Conservation (phyloP, 2,888 invertebrate species). For the Bellardia pandia region DNA sequence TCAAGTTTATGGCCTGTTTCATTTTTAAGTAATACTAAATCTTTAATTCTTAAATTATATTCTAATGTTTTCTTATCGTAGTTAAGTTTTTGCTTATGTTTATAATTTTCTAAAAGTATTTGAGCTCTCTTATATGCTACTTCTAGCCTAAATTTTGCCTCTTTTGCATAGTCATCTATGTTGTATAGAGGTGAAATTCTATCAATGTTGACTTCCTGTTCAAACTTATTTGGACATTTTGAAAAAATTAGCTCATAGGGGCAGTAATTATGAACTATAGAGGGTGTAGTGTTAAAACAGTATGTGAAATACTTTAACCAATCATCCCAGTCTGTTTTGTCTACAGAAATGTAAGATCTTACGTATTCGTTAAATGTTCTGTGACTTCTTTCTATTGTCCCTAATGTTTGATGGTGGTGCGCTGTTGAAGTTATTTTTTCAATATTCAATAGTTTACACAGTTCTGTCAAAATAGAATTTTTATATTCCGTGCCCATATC, state of each 20-base stretch:
- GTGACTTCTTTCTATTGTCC: no score
- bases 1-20: neutral
- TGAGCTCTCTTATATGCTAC: neutral
- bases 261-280: neutral
- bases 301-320: neutral
- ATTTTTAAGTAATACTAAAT: neutral
- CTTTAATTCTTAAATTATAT: neutral
- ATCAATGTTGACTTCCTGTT: neutral
- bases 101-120: neutral
- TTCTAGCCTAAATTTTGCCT: no score
- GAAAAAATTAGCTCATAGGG: neutral
- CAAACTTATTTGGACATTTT: neutral
- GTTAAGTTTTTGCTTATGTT: neutral
- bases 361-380: neutral
- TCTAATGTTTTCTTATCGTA: neutral
- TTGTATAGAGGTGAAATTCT: neutral
- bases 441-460: neutral
- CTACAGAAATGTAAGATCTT: neutral
- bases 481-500: neutral
- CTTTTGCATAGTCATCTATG: no score
- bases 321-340: slow-evolving; percentile 2
- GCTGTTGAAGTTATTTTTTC: no score
- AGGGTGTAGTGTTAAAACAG: no score
- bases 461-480: neutral
- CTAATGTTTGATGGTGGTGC: no score